Base-by-base conservation (phyloP, 2,888 invertebrate genomes). In the Smittia aterrima region DNA sequence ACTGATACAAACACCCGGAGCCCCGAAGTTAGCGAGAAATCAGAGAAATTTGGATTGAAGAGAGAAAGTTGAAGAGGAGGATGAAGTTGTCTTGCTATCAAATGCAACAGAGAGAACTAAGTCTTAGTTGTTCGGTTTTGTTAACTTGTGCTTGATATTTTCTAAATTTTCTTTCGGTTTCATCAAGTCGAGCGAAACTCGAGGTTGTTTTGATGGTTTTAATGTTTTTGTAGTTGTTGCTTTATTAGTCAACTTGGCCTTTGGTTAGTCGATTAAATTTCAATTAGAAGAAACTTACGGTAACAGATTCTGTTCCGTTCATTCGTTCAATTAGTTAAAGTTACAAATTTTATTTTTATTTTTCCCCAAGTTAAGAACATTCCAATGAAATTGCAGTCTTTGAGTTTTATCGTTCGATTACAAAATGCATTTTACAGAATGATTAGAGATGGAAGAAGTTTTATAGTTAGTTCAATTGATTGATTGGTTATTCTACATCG, bases 181-280 rank as follows among this genome's bases (percentile, higher is more conserved):
- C 47, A 47, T n/a, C 47, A 47, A n/a, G 47, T 47, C 47, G 47
- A n/a, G 47, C 16, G n/a, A 47, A 47, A 47, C 47, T 47, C 13
- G 16, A 47, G 47, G 47, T n/a, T 32, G 32, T 9, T 6, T 32
- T 32, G 32, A 32, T 32, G 32, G 32, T 32, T 32, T 32, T 32
- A 47, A 13, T 47, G 47, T 47, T 47, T 47, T 47, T 47, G 6
- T 47, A 3, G n/a, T 47, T 47, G 3, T 47, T 47, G 13, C 47
- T 47, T 47, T 25, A 38, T 40, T 40, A 80, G 83, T 83, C 82
- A 83, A 83, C 83, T 83, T 83, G 83, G 83, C 83, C 83, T 83
- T 83, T 82, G 82, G 83, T 83, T 83, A 83, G 83, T 83, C 66
- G 79, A 79, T 81, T 66, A n/a, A 25, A 24, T 2, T 62, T 25